Evolutionary conservation across 2,113 vertebrate species (phyloP).

Genomic region (Megaceryle maxima): DNA sequence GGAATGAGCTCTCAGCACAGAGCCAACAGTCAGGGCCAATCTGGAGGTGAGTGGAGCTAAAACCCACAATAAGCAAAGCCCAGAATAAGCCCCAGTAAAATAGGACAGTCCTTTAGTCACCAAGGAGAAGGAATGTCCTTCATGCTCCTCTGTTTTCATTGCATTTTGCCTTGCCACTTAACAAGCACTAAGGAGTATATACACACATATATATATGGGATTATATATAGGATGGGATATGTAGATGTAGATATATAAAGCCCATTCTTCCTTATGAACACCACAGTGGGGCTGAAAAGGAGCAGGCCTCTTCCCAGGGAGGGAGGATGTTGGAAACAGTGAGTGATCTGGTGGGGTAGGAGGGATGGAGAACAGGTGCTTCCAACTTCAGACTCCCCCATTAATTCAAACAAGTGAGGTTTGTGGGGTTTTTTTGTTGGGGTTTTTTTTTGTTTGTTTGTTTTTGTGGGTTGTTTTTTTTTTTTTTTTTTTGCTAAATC

Average conservation of each 20-base stretch:
- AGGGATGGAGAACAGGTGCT: neutral
- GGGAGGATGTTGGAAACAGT: neutral
- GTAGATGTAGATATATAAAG: neutral
- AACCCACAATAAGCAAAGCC: neutral
- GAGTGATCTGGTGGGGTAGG: neutral
- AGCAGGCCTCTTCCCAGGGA: neutral
- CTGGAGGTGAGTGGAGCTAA: neutral
- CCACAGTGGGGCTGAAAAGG: neutral
- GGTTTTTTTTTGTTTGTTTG: neutral
- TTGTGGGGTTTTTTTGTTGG: neutral
- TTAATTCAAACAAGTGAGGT: neutral
- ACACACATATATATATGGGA: neutral
- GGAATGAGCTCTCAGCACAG: neutral
- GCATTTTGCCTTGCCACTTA: neutral
- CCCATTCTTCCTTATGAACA: neutral
- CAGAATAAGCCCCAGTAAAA: neutral
- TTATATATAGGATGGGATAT: neutral
- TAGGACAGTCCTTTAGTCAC: neutral
- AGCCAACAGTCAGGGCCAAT: neutral
- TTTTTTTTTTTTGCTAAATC: neutral
- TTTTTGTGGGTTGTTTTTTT: too few relatives aligned
- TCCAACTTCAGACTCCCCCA: neutral
- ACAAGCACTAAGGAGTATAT: neutral
- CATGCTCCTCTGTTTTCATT: neutral
- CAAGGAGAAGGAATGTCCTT: neutral